Evolutionary conservation across 1,140 invertebrate genomes (phyloP).

Genomic region (Oncopodura yosiiana): DNA sequence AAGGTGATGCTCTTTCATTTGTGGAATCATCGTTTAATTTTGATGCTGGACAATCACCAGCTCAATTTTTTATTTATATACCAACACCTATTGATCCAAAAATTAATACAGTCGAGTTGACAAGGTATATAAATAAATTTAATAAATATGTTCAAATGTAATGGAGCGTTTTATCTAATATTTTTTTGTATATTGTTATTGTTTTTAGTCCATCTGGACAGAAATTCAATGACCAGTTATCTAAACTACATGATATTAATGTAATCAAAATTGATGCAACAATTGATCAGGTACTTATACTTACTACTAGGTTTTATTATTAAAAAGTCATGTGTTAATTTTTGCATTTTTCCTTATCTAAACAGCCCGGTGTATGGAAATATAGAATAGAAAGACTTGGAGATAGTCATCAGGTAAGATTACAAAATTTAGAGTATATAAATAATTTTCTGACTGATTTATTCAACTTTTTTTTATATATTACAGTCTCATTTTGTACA

Average conservation of each 20-base stretch:
- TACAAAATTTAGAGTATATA: too few species aligned
- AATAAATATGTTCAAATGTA: too few species aligned
- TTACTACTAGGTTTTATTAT: too few species aligned
- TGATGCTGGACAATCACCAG: conserved; percentile 23
- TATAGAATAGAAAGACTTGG: conserved; percentile 32
- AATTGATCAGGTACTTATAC: conserved; percentile 32
- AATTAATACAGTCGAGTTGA: conserved; percentile 34
- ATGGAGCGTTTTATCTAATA: too few species aligned
- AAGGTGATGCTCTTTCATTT: conserved; percentile 31
- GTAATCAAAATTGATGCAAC: conserved; percentile 34
- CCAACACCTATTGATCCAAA: conserved; percentile 30
- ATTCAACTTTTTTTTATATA: too few species aligned
- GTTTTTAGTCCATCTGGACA: conserved; percentile 31
- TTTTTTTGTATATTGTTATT: too few species aligned
- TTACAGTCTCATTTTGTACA: conserved; percentile 35
- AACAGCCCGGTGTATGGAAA: conserved; percentile 30
- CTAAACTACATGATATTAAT: conserved; percentile 32
- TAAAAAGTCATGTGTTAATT: too few species aligned
- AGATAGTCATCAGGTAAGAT: too few species aligned
- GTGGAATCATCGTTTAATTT: conserved; percentile 31
- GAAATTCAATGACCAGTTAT: conserved; percentile 29
- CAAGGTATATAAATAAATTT: too few species aligned
- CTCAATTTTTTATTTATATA: conserved; percentile 32
- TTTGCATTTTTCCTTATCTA: too few species aligned
- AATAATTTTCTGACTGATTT: too few species aligned